Evolutionary conservation across 2,113 vertebrate genomes (phyloP), one percentile per base, ranked within the genome.

Genomic region (Pycnonotus jocosus): DNA sequence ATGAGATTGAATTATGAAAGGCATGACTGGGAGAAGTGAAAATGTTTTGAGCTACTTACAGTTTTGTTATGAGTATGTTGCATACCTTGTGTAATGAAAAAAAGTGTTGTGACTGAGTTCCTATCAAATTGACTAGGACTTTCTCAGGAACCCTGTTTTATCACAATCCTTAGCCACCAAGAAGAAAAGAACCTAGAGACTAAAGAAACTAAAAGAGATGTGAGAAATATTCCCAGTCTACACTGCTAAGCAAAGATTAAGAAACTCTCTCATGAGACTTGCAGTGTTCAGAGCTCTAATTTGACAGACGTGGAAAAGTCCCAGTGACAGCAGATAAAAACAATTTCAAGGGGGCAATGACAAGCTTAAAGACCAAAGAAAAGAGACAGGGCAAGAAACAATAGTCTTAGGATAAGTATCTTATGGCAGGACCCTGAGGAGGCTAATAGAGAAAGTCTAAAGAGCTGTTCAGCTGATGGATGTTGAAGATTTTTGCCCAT

Each of bases 261-360:
- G 56, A 57, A 81, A 44, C 5, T 50, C 5, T 74, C 40, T 88
- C 66, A 64, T 16, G 74, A 54, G 58, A 65, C 28, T 35, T 58
- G 8, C 24, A 42, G 14, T 72, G 25, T 80, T 92, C 54, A 92
- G n/a, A 86, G 47, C 45, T 88, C 27, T 72, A 42, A 57, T 68
- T 89, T 87, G 72, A 60, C 50, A 86, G 58, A 57, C 0, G 0
- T 40, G 17, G 58, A 77, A 73, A 27, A n/a, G 77, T 77, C 27
- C n/a, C 73, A 73, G 77, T 42, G 50, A 62, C 27, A 81, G 45
- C 50, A 83, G 37, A 66, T 77, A 69, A 88, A 87, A 91, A 27
- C 9, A 17, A 5, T 72, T 88, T 79, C 50, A 88, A 73, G 62
- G 17, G 15, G 16, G 11, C 0, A 0, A 86, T 86, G 58, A 54